phyloP scores from a whole-genome alignment of 2,797 vertebrate species.

The Phyllotis vaccarum region DNA sequence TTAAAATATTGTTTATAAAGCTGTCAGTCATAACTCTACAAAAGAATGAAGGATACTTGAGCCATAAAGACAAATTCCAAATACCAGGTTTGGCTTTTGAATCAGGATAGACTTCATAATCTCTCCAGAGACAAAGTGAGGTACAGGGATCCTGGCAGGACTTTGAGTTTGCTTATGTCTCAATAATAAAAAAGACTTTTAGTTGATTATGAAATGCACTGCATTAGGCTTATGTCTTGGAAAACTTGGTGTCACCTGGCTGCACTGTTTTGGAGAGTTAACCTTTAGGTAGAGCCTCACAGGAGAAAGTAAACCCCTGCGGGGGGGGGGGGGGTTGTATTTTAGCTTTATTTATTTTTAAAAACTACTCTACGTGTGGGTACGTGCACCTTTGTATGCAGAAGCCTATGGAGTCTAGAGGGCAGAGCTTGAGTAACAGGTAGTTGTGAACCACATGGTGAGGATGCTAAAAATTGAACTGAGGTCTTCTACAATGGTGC shows the following conservation, averaged over 20 bases:
- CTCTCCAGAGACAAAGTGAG: not conserved
- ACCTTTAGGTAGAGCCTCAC: not conserved
- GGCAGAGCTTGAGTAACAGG: not conserved
- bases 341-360: not conserved
- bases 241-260: not conserved
- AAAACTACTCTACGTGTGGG: not conserved
- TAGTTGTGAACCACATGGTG: not conserved
- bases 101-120: constrained; percentile 13
- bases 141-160: not conserved
- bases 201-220: not conserved
- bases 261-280: not conserved
- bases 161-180: constrained; percentile 7
- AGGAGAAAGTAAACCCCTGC: not conserved
- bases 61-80: constrained; percentile 45
- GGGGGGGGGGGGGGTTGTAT: not conserved
- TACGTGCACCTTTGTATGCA: too few relatives aligned
- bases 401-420: not conserved
- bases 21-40: constrained; percentile 43
- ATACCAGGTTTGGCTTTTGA: constrained; percentile 22
- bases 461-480: not conserved
- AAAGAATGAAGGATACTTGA: constrained; percentile 45
- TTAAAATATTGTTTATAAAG: constrained; percentile 28
- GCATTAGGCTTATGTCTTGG: not conserved
- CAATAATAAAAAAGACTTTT: constrained; percentile 11
- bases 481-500: not conserved